Evolutionary conservation across 2,888 invertebrate species (phyloP).

Genomic region (Pollenia labialis): DNA sequence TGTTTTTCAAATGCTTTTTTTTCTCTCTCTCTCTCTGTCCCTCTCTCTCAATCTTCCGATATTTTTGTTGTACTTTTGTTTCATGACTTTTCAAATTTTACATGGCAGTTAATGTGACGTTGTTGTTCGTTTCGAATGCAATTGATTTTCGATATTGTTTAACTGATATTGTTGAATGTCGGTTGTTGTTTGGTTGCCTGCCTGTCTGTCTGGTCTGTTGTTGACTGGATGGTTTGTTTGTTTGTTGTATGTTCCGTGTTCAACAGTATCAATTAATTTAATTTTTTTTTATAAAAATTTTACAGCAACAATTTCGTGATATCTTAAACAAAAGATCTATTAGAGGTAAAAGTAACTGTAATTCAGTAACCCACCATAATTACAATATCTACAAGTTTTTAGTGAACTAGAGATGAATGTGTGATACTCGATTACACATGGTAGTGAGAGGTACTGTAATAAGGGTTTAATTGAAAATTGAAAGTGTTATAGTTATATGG

Average conservation of each 20-base stretch:
- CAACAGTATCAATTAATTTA: constrained; percentile 69
- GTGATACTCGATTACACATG: constrained; percentile 5
- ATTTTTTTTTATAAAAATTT: constrained; percentile 40
- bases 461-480: neutral
- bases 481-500: too few relatives aligned
- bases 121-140: constrained; percentile 53
- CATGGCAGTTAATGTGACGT: constrained; percentile 62
- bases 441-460: neutral
- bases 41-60: neutral
- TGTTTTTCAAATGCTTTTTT: constrained; percentile 40
- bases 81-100: constrained; percentile 63
- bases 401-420: neutral
- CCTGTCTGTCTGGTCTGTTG: constrained; percentile 19
- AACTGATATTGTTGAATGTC: constrained; percentile 59
- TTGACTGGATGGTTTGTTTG: constrained; percentile 11
- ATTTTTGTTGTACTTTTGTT: constrained; percentile 36
- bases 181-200: constrained; percentile 15
- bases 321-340: constrained; percentile 55
- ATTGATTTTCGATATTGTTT: constrained; percentile 69
- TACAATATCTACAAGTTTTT: neutral
- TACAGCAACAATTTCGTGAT: constrained; percentile 51
- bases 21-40: neutral
- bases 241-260: constrained; percentile 32
- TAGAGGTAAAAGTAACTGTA: constrained; percentile 44
- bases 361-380: constrained; percentile 19